Evolutionary conservation across 2,113 vertebrate species (phyloP).

Genomic region (Thryonomys swinderianus): DNA sequence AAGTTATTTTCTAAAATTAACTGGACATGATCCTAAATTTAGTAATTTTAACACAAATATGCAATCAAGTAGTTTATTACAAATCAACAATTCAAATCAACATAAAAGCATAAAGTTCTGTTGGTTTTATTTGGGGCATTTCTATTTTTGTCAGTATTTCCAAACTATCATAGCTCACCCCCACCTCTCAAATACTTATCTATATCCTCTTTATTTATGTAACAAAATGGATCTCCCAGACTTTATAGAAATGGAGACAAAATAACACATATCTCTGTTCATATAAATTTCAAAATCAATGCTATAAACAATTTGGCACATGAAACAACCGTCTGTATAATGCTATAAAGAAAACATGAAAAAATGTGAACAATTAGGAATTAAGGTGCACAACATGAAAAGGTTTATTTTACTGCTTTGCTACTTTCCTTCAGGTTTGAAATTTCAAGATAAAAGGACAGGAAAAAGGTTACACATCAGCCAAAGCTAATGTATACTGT

Average conservation of each 20-base stretch:
- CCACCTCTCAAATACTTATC: background rate
- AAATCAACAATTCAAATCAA: constrained; percentile 40
- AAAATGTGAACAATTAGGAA: background rate
- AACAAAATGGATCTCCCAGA: background rate
- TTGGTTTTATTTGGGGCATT: constrained; percentile 45
- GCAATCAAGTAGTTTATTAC: background rate
- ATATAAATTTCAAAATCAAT: constrained; percentile 40
- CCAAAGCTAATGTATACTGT: background rate
- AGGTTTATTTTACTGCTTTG: background rate
- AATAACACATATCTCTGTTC: background rate
- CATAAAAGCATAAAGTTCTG: constrained; percentile 37
- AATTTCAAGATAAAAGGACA: background rate
- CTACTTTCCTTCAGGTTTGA: background rate
- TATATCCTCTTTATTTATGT: background rate
- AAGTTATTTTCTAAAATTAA: constrained; percentile 41
- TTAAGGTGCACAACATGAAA: background rate
- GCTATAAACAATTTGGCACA: background rate
- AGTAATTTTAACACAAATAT: constrained; percentile 44
- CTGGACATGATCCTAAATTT: constrained; percentile 30
- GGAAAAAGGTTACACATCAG: background rate
- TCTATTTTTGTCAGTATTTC: constrained; percentile 56
- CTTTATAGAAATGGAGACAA: background rate
- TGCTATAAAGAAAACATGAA: background rate
- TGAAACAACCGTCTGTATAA: background rate
- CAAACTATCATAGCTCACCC: background rate